Evolutionary conservation across 2,113 vertebrate species (phyloP).

Genomic region (Pithys albifrons): DNA sequence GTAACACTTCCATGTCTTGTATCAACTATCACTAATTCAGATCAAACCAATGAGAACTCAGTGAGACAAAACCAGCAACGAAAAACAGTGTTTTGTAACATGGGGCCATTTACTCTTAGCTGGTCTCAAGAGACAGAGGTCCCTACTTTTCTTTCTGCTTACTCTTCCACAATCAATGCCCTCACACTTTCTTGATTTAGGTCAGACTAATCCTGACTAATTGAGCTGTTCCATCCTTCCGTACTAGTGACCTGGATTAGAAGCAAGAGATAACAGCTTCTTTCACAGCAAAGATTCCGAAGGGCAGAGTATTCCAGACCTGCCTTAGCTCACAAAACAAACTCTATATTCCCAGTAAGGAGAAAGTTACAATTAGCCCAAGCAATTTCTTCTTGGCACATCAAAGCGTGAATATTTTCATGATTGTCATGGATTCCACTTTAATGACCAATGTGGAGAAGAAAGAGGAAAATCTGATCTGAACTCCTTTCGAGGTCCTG

Average conservation of each 20-base stretch:
- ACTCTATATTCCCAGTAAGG: not conserved
- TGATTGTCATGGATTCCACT: not conserved
- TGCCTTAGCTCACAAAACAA: not conserved
- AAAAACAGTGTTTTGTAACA: not conserved
- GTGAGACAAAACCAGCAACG: not conserved
- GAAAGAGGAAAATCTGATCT: not conserved
- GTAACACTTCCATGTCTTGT: not conserved
- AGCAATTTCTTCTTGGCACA: not conserved
- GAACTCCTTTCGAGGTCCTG: not conserved
- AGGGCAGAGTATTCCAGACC: not conserved
- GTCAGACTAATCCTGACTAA: slow-evolving; percentile 56
- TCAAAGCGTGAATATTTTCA: not conserved
- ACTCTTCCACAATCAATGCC: not conserved
- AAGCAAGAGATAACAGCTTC: not conserved
- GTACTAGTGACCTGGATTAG: slow-evolving; percentile 11
- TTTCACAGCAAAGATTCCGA: not conserved
- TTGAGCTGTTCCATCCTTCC: not conserved
- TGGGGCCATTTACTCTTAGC: not conserved
- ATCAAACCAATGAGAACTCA: not conserved
- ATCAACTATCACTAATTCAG: not conserved
- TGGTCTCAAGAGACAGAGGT: not conserved
- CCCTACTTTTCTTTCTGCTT: not conserved
- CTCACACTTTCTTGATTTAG: slow-evolving; percentile 12
- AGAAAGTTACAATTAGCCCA: not conserved
- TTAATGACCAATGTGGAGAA: not conserved